These are phyloP conservation scores for Diarsia mendica DNA, from an alignment of 2,888 invertebrate species.

Conservation along the genomic window DNA sequence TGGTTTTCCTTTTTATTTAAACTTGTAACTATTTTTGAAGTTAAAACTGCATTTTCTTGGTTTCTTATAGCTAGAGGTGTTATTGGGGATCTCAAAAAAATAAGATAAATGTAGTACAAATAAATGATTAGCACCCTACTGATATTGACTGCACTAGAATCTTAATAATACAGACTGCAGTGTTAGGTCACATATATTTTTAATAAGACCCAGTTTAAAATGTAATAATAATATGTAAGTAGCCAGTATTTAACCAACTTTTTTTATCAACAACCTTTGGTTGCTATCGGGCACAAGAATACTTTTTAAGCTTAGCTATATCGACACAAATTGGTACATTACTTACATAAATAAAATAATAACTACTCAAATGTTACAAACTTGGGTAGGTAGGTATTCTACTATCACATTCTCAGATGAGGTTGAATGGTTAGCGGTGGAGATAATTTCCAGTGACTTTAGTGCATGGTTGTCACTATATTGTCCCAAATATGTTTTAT, in stretches of 20 bases:
- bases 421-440: not conserved
- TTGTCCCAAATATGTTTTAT: not conserved
- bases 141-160: conserved; percentile 4
- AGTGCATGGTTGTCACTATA: not conserved
- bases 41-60: conserved; percentile 8
- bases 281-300: not conserved
- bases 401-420: not conserved
- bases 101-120: not conserved
- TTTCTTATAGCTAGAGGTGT: not conserved
- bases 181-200: not conserved
- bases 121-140: not conserved
- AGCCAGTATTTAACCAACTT: not conserved
- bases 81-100: not conserved
- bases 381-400: not conserved
- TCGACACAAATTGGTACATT: not conserved
- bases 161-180: not conserved
- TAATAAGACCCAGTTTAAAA: not conserved
- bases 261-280: not conserved
- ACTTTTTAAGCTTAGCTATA: not conserved
- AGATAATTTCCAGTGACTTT: not conserved
- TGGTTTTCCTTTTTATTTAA: conserved; percentile 23
- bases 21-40: not conserved
- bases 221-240: not conserved
- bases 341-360: not conserved
- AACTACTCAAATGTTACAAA: not conserved